phyloP scores from a whole-genome alignment of 2,888 invertebrate genomes.

The Pachycephus smyrnensis region DNA sequence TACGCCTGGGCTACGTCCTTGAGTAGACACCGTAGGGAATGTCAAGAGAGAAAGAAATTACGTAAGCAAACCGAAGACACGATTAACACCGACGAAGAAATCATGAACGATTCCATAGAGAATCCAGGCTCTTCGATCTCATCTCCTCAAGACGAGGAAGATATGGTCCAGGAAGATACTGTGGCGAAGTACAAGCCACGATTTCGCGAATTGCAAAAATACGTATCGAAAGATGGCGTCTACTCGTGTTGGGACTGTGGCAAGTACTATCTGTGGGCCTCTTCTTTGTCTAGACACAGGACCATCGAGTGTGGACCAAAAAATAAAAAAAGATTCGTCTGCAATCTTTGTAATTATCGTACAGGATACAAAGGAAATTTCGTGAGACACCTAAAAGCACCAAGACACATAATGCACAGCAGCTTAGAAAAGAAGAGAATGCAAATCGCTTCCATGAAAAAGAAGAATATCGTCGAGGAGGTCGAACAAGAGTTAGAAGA shows the following conservation, averaged over 20 bases:
- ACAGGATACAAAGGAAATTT: conserved; percentile 35
- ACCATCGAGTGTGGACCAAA: conserved; percentile 33
- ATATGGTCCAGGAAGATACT: background rate
- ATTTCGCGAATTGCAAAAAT: conserved; percentile 30
- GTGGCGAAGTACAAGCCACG: conserved; percentile 23
- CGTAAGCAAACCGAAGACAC: background rate
- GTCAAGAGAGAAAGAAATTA: conserved; percentile 1
- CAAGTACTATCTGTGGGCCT: conserved; percentile 32
- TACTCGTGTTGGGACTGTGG: conserved; percentile 35
- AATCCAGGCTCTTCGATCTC: background rate
- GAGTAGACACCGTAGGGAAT: conserved; percentile 24
- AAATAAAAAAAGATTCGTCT: conserved; percentile 30
- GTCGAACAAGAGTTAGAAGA: conserved; percentile 17
- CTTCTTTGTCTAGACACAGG: conserved; percentile 36
- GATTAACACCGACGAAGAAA: background rate
- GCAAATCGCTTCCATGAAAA: no score
- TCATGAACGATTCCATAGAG: background rate
- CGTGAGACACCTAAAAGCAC: conserved; percentile 30
- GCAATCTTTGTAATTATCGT: conserved; percentile 28
- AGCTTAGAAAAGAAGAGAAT: conserved; percentile 10
- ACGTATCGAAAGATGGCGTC: conserved; percentile 24
- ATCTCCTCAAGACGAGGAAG: background rate
- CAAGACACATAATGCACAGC: conserved; percentile 29
- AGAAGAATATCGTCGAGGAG: background rate
- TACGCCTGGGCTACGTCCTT: conserved; percentile 27